Evolutionary conservation across 1,140 invertebrate species (phyloP), one percentile per base, ranked within the genome.

Genomic region (Drosophila watanabei): DNA sequence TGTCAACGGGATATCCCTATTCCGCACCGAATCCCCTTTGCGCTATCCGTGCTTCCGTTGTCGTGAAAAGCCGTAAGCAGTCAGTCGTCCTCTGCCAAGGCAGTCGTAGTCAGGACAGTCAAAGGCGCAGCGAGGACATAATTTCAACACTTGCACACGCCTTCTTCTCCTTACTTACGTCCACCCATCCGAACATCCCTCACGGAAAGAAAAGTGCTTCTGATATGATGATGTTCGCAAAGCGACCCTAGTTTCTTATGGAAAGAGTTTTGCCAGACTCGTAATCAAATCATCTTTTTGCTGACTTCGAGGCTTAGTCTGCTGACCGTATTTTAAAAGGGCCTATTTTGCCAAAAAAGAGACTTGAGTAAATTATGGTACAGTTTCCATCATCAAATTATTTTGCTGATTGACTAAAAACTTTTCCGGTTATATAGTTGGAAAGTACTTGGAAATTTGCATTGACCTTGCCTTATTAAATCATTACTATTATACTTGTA

Each of bases 111-210:
- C 41, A 46, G 32, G 54, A 41, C 64, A 61, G 37, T 49, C 70
- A 76, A 75, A 81, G 54, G 43, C 56, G 54, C 63, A 69, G 43
- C 59, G 54, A 49, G 59, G 52, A 62, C 71, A 69, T 79, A 78
- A 83, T 83, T 75, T 69, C 52, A 79, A 80, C 76, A 84, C 80
- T 83, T 84, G 70, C 69, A 84, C 80, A 82, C 73, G 80, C 79
- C 62, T 56, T 33, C 41, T 33, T 54, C 39, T 35, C 32, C 63
- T 68, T 75, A 80, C 62, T 87, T 86, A 68, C 49, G 69, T 70
- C n/a, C 39, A 41, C 35, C 35, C 54, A 57, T 39, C 35, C 54
- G 54, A 28, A 39, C 54, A 28, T 57, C 54, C 54, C 16, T 3
- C 54, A 57, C 35, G 54, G 54, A 24, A 28, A 57, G 54, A n/a